Base-by-base conservation (phyloP, 2,888 invertebrate genomes). In the Neuroscelio doddi region DNA sequence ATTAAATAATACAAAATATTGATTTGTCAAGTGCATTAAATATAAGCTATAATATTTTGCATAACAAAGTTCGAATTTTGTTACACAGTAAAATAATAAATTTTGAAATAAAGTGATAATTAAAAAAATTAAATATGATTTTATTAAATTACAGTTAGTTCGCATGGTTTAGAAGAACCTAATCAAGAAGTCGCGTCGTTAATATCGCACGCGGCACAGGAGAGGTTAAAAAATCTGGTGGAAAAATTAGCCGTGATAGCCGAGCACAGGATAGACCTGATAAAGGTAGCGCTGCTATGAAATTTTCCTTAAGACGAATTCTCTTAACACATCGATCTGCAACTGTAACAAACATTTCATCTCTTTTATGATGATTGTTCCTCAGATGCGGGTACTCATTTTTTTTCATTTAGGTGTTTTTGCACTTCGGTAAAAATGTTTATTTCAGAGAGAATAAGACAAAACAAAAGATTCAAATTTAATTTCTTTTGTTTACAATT, bases 171-270 rank as follows among this genome's bases (percentile, higher is more conserved):
- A 56, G 95, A 95, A 29, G 97, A 97, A 79, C 92, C 95, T 0
- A 88, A 91, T 65, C 85, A 89, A 27, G 97, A 97, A 76, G 94
- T 98, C n/a, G 91, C 94, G 1, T 92, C 93, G 14, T 87, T 97
- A 58, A 89, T 98, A 76, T 96, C 96, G 46, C 97, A 98, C 85
- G 98, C 97, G 4, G 91, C 94, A 15, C 96, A 98, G 85, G 97
- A 97, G 84, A 89, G 96, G 74, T 88, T 99, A 70, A 94, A 96
- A 86, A 94, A 92, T 84, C 85, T 98, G 71, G 88, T 97, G 42
- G 96, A 96, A 86, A 96, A 96, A 85, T 88, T 98, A 74, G 93
- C 96, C 46, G 90, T 94, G 73, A 93, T 96, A 80, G 95, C 98
- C 1, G 97, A 97, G 85, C 98, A 98, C 87, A 89, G 98, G 80